phyloP scores from a whole-genome alignment of 2,888 invertebrate genomes.

The Holacanthella duospinosa region DNA sequence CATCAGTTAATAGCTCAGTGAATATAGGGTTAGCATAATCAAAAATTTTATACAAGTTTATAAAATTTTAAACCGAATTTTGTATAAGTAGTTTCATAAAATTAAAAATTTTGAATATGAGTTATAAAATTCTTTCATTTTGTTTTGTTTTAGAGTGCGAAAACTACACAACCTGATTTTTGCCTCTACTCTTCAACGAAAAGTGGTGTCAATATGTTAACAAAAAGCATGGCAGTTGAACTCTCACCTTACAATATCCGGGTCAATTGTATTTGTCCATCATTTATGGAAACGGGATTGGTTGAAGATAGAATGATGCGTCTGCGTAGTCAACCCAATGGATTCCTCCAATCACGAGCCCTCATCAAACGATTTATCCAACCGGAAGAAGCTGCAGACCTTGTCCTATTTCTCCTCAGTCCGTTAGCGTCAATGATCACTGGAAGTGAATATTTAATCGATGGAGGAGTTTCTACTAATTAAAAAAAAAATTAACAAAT shows the following conservation, averaged over 20 bases:
- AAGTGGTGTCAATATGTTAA: constrained; percentile 9
- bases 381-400: constrained; percentile 12
- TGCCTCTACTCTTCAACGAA: constrained; percentile 9
- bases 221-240: constrained; percentile 9
- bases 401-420: constrained; percentile 10
- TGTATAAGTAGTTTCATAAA: no score
- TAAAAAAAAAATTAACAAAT: neutral
- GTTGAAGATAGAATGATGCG: neutral
- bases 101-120: no score
- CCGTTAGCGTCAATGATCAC: constrained; percentile 11
- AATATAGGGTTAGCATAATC: no score
- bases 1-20: no score
- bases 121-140: no score
- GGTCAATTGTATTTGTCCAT: constrained; percentile 15
- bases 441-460: constrained; percentile 11
- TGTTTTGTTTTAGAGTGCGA: neutral
- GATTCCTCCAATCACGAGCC: neutral
- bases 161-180: neutral
- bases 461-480: constrained; percentile 11
- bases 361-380: constrained; percentile 3
- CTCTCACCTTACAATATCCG: constrained; percentile 4
- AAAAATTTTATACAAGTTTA: no score
- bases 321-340: neutral
- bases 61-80: neutral
- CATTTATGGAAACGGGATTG: constrained; percentile 12